A percentile compares a stretch with the other conserved stretches of the same genome.
Conservation (phyloP, 2,888 invertebrate species). For the Cantharis rufa region DNA sequence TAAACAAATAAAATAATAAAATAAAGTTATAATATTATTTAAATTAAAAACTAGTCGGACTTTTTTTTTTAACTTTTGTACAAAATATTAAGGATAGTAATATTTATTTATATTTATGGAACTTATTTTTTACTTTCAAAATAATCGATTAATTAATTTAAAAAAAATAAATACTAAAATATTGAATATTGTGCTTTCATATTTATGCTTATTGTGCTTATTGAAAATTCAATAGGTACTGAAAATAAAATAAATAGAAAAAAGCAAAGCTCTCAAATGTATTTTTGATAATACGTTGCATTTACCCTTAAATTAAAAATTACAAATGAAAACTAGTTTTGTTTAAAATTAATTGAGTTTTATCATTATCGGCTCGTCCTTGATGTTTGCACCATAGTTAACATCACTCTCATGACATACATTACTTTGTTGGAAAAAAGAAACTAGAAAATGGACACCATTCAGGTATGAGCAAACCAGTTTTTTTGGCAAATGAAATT, state of each 20-base stretch:
- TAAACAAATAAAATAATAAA: no score
- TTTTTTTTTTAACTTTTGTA: no score
- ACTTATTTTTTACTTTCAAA: no score
- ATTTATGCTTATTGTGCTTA: no score
- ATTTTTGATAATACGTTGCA: background rate
- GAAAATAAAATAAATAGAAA: background rate
- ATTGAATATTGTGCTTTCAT: no score
- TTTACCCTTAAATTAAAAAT: background rate
- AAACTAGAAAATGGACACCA: conserved; percentile 8
- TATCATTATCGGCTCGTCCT: conserved; percentile 13
- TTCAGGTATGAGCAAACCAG: conserved; percentile 16
- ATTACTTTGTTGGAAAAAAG: conserved; percentile 12
- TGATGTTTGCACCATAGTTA: conserved; percentile 10
- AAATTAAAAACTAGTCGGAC: no score
- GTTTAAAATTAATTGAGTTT: background rate
- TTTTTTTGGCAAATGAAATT: conserved; percentile 22
- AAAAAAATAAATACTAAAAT: no score
- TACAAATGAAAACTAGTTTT: background rate
- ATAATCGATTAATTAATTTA: no score
- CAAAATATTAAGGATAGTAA: no score
- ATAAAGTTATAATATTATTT: no score
- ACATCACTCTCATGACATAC: conserved; percentile 26
- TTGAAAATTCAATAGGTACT: no score
- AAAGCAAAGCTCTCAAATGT: background rate
- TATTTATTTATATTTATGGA: no score